Evolutionary conservation across 2,888 invertebrate species (phyloP).

Genomic region (Megamerina dolium): DNA sequence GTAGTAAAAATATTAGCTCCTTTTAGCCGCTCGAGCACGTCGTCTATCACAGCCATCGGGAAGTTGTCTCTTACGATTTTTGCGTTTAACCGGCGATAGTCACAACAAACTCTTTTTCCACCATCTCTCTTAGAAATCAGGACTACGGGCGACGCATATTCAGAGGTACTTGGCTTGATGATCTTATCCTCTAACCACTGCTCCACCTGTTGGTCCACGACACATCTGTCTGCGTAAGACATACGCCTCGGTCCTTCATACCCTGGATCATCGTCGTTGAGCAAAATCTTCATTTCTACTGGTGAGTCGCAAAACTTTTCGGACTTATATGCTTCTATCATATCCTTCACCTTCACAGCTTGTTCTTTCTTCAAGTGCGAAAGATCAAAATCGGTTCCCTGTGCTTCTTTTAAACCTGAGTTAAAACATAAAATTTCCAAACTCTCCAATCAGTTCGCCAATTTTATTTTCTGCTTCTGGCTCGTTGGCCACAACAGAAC

Average conservation of each 20-base stretch:
- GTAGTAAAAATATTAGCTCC: constrained; percentile 14
- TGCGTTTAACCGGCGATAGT: constrained; percentile 22
- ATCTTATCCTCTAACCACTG: constrained; percentile 33
- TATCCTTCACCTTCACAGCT: neutral
- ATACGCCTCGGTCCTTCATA: constrained; percentile 12
- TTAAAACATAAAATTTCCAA: constrained; percentile 4
- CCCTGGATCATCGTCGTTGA: constrained; percentile 12
- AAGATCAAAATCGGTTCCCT: constrained; percentile 1
- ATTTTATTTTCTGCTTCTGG: neutral
- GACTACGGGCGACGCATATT: constrained; percentile 15
- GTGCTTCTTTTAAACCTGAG: neutral
- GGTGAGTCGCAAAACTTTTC: constrained; percentile 5
- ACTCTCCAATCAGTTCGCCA: constrained; percentile 3
- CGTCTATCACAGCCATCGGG: constrained; percentile 21
- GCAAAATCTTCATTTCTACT: constrained; percentile 10
- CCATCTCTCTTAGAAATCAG: constrained; percentile 19
- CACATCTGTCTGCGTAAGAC: constrained; percentile 10
- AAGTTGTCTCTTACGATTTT: constrained; percentile 22
- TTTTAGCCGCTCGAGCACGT: constrained; percentile 16
- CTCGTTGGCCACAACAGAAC: no score
- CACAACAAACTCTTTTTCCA: constrained; percentile 18
- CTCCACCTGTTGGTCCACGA: constrained; percentile 27
- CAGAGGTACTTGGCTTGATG: constrained; percentile 21
- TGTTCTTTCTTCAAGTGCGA: constrained; percentile 1
- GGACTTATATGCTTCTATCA: constrained; percentile 4